phyloP scores from a whole-genome alignment of 2,888 invertebrate genomes.

The Anaspis maculata region DNA sequence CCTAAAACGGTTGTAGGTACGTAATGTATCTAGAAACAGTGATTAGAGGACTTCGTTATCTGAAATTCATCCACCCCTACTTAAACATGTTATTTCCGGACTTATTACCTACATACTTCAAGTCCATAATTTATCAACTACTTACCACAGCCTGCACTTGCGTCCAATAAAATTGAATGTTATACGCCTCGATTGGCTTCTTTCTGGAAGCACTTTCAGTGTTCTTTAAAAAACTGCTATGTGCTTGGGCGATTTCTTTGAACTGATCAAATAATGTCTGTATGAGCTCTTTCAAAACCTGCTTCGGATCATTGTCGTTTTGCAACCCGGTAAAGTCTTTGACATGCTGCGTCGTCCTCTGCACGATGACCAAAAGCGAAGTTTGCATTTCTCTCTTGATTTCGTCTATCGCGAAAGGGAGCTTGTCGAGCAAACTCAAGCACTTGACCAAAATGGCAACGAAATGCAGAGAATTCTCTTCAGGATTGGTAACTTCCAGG shows the following conservation, averaged over 20 bases:
- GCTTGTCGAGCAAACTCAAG: slow-evolving; percentile 70
- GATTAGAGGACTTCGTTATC: background rate
- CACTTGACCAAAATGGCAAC: slow-evolving; percentile 80
- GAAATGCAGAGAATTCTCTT: slow-evolving; percentile 57
- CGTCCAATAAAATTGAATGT: slow-evolving; percentile 77
- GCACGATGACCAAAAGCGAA: slow-evolving; percentile 71
- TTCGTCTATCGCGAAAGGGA: slow-evolving; percentile 80
- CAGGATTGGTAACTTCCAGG: slow-evolving; percentile 49
- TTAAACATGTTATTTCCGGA: slow-evolving; percentile 2
- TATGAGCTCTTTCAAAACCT: slow-evolving; percentile 48
- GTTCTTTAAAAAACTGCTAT: slow-evolving; percentile 58
- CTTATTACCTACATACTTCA: too few relatives aligned
- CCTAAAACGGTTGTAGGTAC: too few relatives aligned
- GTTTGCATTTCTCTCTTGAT: slow-evolving; percentile 77
- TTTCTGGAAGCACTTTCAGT: slow-evolving; percentile 53
- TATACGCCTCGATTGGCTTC: slow-evolving; percentile 52
- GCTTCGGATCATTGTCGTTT: slow-evolving; percentile 29
- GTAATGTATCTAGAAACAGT: too few relatives aligned
- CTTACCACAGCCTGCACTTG: slow-evolving; percentile 82
- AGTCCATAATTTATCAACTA: too few relatives aligned
- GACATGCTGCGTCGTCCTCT: slow-evolving; percentile 69
- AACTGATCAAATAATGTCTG: slow-evolving; percentile 76
- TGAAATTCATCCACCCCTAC: slow-evolving; percentile 1
- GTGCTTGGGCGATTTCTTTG: slow-evolving; percentile 70
- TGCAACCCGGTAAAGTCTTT: slow-evolving; percentile 49